Evolutionary conservation across 1,140 invertebrate species (phyloP), one percentile per base, ranked within the genome.

Genomic region (Macrobrachium rosenbergii): DNA sequence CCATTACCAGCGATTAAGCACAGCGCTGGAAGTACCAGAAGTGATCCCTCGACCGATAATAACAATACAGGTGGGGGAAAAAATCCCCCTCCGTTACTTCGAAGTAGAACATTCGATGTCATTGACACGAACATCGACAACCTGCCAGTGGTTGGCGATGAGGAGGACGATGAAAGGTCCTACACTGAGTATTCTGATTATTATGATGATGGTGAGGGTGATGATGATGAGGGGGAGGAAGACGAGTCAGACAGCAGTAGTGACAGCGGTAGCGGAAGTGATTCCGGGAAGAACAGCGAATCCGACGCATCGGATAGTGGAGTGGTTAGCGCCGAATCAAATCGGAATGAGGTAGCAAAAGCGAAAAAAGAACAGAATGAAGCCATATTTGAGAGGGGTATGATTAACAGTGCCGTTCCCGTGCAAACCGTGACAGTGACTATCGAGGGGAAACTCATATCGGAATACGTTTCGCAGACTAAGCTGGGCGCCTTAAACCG

Each of bases 61-160:
- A 80, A 62, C 23, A 75, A 75, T 28, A 73, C 75, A 2, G 23
- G 64, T 0, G 23, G 59, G 6, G 21, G 37, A 17, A 45, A 52
- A 19, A 28, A 81, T 23, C 85, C 85, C 7, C 85, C 85, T 58
- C 85, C 85, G 23, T 17, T 87, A n/a, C 43, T 87, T 17, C 59
- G 85, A 12, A 87, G 85, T 43, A 72, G 59, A 64, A 87, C 85
- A 19, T 87, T 87, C 45, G 85, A 87, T 81, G 78, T 87, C 5
- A 72, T 87, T 21, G 85, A 87, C 23, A 86, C 83, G 0, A 72
- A 69, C 6, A 37, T 86, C 64, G 80, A 45, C 52, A 75, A 87
- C 23, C 43, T 87, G 69, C 78, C 85, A 2, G 59, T 75, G n/a
- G 59, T 82, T 17, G 28, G 17, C 6, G 77, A 63, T 62, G 78